Conservation (phyloP, 2,888 invertebrate species). For the Agriopis aurantiaria region DNA sequence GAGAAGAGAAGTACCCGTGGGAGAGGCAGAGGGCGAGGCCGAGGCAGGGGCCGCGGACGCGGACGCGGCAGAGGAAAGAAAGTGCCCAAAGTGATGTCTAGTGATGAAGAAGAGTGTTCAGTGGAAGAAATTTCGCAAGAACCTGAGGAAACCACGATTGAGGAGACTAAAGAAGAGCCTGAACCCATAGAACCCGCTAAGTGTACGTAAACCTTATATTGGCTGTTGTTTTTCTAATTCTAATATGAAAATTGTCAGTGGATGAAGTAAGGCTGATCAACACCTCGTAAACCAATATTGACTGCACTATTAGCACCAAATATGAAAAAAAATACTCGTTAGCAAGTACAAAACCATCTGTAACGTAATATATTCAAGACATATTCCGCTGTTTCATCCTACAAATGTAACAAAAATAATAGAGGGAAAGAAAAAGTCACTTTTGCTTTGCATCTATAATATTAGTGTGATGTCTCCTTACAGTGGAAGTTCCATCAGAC, state of each 20-base stretch:
- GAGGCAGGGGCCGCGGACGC: constrained; percentile 91
- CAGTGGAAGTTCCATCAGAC: constrained; percentile 95
- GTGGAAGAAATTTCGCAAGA: constrained; percentile 84
- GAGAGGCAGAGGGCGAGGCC: constrained; percentile 91
- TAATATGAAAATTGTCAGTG: neutral
- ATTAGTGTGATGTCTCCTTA: constrained; percentile 24
- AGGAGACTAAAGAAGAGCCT: constrained; percentile 78
- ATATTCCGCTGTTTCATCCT: too few species aligned
- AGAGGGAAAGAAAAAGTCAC: neutral
- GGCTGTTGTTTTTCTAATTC: neutral
- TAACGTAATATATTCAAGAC: too few species aligned
- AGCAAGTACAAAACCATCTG: too few species aligned
- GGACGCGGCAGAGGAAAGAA: constrained; percentile 91
- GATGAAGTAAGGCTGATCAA: neutral
- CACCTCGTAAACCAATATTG: neutral
- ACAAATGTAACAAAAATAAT: neutral
- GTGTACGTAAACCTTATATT: constrained; percentile 62
- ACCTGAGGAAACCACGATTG: constrained; percentile 76
- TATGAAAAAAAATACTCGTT: too few species aligned
- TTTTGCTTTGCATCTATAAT: neutral
- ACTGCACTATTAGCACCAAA: too few species aligned
- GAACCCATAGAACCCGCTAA: constrained; percentile 81
- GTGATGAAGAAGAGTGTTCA: constrained; percentile 85
- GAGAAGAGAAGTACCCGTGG: constrained; percentile 89
- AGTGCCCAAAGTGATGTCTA: constrained; percentile 89